phyloP scores from a whole-genome alignment of 2,888 invertebrate species.

The Tethea ocularis region DNA sequence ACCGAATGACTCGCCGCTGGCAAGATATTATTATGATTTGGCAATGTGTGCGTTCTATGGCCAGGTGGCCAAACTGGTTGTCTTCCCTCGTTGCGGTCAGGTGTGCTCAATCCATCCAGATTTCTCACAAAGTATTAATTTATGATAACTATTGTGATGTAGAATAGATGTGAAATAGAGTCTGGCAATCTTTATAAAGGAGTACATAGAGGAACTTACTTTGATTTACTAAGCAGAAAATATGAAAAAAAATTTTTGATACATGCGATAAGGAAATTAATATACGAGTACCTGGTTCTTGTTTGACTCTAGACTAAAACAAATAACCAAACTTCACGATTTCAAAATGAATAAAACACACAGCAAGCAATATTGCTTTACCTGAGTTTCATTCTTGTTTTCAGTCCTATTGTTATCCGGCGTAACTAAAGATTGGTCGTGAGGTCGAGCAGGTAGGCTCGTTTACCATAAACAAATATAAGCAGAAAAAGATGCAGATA shows the following conservation, averaged over 20 bases:
- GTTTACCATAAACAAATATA: slow-evolving; percentile 25
- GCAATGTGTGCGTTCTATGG: slow-evolving; percentile 44
- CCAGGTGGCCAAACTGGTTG: slow-evolving; percentile 75
- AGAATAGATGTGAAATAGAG: slow-evolving; percentile 8
- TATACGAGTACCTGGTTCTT: slow-evolving; percentile 17
- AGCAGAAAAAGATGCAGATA: slow-evolving; percentile 15
- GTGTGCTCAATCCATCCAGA: slow-evolving; percentile 55
- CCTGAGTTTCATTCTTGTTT: slow-evolving; percentile 43
- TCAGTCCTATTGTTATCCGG: slow-evolving; percentile 56
- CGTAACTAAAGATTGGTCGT: slow-evolving; percentile 55
- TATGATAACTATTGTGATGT: slow-evolving; percentile 9
- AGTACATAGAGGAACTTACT: neutral
- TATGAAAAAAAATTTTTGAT: too few relatives aligned
- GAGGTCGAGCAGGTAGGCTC: slow-evolving; percentile 57
- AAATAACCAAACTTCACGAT: slow-evolving; percentile 3
- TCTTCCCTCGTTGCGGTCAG: slow-evolving; percentile 55
- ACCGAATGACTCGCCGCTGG: neutral
- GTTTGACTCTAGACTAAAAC: slow-evolving; percentile 20
- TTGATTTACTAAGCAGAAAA: too few relatives aligned
- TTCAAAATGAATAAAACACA: slow-evolving; percentile 3
- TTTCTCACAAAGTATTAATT: slow-evolving; percentile 36
- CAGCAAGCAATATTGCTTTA: slow-evolving; percentile 20
- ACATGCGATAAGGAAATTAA: neutral
- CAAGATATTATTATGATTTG: slow-evolving; percentile 34
- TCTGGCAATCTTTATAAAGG: too few relatives aligned